Conservation (phyloP, 2,113 vertebrate species). For the Sorex fumeus region DNA sequence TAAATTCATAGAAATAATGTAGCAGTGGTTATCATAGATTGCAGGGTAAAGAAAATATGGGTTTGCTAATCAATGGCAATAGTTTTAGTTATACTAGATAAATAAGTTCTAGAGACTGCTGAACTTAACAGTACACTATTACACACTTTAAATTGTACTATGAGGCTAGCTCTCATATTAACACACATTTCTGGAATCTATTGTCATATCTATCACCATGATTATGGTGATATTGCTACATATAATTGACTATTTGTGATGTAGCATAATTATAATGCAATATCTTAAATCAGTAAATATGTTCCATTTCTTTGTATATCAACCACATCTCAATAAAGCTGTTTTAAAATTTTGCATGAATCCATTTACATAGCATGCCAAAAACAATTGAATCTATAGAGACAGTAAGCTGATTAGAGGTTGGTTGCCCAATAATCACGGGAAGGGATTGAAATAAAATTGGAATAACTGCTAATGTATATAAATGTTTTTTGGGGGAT, state of each 20-base stretch:
- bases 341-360: background rate
- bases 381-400: background rate
- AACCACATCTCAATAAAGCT: background rate
- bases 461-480: background rate
- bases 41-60: background rate
- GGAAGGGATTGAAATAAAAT: background rate
- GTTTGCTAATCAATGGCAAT: background rate
- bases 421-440: background rate
- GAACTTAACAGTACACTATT: background rate
- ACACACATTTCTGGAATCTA: background rate
- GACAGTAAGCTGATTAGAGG: background rate
- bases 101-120: background rate
- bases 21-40: background rate
- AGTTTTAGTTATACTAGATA: slow-evolving; percentile 9
- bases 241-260: no score
- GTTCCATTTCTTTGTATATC: background rate
- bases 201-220: background rate
- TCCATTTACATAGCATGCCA: background rate
- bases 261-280: background rate
- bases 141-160: background rate
- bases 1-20: background rate
- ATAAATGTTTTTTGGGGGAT: background rate
- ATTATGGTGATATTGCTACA: background rate
- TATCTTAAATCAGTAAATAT: background rate
- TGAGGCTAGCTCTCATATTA: slow-evolving; percentile 11